These are phyloP conservation scores for Notiomystis cincta DNA, from an alignment of 2,113 vertebrate genomes.

Conservation along the genomic window DNA sequence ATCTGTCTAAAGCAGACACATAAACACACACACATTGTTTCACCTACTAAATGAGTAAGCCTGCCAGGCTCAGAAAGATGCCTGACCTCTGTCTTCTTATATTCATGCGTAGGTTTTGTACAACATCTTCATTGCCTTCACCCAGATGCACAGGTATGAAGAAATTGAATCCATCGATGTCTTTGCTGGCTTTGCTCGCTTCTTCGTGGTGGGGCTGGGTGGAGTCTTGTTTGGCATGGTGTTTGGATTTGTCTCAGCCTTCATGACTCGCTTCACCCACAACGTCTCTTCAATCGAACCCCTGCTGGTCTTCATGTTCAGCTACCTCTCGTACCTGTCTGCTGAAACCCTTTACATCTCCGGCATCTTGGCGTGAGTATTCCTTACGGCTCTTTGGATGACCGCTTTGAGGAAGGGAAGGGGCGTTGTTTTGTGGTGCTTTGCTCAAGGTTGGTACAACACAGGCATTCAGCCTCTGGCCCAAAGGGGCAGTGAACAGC, in stretches of 20 bases:
- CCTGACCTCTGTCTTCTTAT: background rate
- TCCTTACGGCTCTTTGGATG: background rate
- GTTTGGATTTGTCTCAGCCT: constrained; percentile 88
- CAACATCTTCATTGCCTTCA: constrained; percentile 89
- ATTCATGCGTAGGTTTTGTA: constrained; percentile 83
- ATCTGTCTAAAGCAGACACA: background rate
- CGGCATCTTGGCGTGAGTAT: constrained; percentile 95
- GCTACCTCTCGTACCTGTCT: constrained; percentile 91
- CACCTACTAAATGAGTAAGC: background rate
- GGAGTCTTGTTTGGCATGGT: constrained; percentile 85
- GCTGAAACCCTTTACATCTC: constrained; percentile 92
- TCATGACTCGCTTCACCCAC: constrained; percentile 93
- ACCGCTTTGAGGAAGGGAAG: background rate
- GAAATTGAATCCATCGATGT: constrained; percentile 82
- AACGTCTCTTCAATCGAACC: constrained; percentile 90
- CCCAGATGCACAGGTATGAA: constrained; percentile 82
- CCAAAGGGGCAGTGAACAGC: background rate
- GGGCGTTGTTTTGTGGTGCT: background rate
- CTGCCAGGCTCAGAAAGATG: background rate
- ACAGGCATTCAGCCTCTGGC: background rate
- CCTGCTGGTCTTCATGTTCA: constrained; percentile 96
- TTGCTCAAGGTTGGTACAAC: background rate
- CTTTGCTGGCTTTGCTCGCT: constrained; percentile 84
- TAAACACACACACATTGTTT: background rate
- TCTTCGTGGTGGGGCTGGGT: constrained; percentile 88